These are phyloP conservation scores for Acanthopagrus latus DNA, from an alignment of 2,797 vertebrate species.

Conservation along the genomic window DNA sequence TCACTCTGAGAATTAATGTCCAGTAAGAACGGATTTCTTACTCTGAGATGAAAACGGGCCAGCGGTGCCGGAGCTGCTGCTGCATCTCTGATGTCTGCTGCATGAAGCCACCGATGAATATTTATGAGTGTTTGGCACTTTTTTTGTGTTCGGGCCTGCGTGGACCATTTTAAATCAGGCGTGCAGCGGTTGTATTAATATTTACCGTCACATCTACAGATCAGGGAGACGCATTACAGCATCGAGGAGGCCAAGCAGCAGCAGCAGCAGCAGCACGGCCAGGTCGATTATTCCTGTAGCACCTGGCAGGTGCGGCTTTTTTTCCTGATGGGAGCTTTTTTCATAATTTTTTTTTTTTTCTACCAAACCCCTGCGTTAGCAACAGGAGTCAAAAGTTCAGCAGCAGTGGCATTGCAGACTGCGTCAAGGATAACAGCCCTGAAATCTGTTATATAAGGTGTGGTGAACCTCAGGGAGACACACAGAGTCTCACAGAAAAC, in stretches of 20 bases:
- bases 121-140: not conserved
- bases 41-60: not conserved
- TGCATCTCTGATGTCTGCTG: slow-evolving; percentile 7
- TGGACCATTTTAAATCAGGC: not conserved
- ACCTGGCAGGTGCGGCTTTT: not conserved
- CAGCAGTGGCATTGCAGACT: slow-evolving; percentile 14
- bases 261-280: too few species aligned
- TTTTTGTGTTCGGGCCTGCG: not conserved
- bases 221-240: not conserved
- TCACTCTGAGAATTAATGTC: not conserved
- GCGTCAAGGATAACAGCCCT: slow-evolving; percentile 23
- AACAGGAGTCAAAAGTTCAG: slow-evolving; percentile 48
- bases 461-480: slow-evolving; percentile 28
- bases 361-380: slow-evolving; percentile 10
- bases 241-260: not conserved
- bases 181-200: slow-evolving; percentile 13
- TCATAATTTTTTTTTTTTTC: not conserved
- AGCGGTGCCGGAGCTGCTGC: slow-evolving; percentile 4
- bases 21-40: not conserved
- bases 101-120: slow-evolving; percentile 5
- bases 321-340: not conserved
- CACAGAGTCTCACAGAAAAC: not conserved
- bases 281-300: not conserved
- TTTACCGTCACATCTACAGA: slow-evolving; percentile 17
- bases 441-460: slow-evolving; percentile 51